Conservation (phyloP, 2,888 invertebrate genomes). For the Lordiphosa andalusiaca region DNA sequence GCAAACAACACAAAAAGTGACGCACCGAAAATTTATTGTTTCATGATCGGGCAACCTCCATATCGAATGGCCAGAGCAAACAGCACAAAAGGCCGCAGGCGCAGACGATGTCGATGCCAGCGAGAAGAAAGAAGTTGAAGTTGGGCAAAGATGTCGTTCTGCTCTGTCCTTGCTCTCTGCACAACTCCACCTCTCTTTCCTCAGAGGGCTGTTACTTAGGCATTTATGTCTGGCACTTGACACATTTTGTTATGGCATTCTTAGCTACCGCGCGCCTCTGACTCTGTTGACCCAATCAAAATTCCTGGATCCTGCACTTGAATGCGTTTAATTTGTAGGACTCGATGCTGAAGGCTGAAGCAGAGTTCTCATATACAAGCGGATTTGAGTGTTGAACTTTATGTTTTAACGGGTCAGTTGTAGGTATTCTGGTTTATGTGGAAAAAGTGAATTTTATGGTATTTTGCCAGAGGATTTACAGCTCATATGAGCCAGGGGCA, state of each 20-base stretch:
- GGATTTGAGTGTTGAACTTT: constrained; percentile 35
- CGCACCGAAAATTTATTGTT: constrained; percentile 73
- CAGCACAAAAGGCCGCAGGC: constrained; percentile 46
- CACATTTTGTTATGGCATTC: constrained; percentile 76
- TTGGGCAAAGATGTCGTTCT: background rate
- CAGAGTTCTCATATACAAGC: background rate
- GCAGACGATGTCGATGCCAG: constrained; percentile 22
- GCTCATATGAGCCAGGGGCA: too few relatives aligned
- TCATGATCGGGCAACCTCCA: constrained; percentile 38
- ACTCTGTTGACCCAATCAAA: constrained; percentile 73
- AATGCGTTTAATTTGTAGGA: constrained; percentile 72
- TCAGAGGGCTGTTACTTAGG: constrained; percentile 57
- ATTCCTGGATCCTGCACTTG: constrained; percentile 72
- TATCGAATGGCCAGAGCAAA: constrained; percentile 62
- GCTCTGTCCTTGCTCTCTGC: constrained; percentile 6
- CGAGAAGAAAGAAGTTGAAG: background rate
- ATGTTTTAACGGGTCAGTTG: constrained; percentile 19
- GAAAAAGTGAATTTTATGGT: too few relatives aligned
- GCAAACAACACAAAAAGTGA: constrained; percentile 50
- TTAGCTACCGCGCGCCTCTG: constrained; percentile 56
- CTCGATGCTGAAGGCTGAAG: constrained; percentile 27
- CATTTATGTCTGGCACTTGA: constrained; percentile 76
- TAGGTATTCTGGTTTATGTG: too few relatives aligned
- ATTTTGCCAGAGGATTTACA: too few relatives aligned
- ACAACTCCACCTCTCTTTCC: constrained; percentile 7